Percentiles rank a stretch among this genome's conserved stretches.
These are phyloP conservation scores for Colaptes auratus DNA, from an alignment of 2,113 vertebrate genomes.

Conservation along the genomic window DNA sequence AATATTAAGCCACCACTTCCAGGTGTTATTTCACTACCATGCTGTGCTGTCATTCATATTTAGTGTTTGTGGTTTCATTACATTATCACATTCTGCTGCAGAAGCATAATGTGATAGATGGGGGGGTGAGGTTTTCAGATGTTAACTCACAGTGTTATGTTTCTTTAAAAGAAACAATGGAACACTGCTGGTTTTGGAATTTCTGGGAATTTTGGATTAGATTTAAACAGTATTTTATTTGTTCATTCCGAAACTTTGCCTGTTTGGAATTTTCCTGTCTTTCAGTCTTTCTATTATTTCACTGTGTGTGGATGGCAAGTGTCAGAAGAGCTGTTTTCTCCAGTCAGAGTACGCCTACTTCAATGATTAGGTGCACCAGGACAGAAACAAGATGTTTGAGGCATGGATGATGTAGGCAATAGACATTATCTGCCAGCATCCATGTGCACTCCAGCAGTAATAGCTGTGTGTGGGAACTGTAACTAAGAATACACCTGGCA, in stretches of 20 bases:
- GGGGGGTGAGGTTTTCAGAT: not conserved
- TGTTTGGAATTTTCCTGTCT: not conserved
- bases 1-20: not conserved
- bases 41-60: not conserved
- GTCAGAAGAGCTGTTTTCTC: not conserved
- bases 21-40: not conserved
- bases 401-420: fast-evolving
- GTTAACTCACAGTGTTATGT: not conserved
- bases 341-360: not conserved
- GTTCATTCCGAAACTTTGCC: not conserved
- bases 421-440: not conserved
- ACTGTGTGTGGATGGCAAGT: not conserved
- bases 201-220: not conserved
- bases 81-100: not conserved
- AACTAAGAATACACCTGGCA: not conserved
- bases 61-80: not conserved
- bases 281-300: not conserved
- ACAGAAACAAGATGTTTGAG: not conserved
- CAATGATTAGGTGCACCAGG: not conserved
- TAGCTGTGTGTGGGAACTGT: not conserved
- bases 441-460: not conserved
- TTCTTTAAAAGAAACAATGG: not conserved
- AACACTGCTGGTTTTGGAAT: not conserved
- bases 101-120: not conserved
- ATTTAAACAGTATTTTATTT: not conserved